phyloP scores from a whole-genome alignment of 2,888 invertebrate genomes.

The Busseola fusca region DNA sequence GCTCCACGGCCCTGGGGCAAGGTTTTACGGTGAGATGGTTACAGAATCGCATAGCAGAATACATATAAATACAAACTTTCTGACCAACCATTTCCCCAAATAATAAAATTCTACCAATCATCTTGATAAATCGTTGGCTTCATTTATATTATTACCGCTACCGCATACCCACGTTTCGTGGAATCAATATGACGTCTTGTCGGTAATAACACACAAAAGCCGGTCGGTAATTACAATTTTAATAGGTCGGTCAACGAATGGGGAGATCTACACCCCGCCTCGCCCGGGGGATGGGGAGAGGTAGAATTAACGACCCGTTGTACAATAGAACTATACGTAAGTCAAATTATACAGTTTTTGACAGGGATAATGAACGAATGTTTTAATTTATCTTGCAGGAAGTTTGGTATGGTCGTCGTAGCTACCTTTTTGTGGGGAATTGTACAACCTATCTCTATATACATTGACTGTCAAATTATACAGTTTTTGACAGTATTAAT shows the following conservation, averaged over 20 bases:
- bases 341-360: conserved; percentile 79
- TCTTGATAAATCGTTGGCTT: conserved; percentile 33
- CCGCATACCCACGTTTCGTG: conserved; percentile 47
- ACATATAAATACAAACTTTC: not conserved
- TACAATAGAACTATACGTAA: conserved; percentile 78
- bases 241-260: conserved; percentile 83
- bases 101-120: conserved; percentile 21
- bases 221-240: conserved; percentile 85
- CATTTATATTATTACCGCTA: conserved; percentile 36
- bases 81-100: not conserved
- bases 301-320: conserved; percentile 67
- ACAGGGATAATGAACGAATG: conserved; percentile 73
- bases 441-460: too few relatives aligned
- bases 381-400: conserved; percentile 41
- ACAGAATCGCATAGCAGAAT: not conserved
- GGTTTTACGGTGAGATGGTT: too few relatives aligned
- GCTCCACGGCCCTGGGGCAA: too few relatives aligned
- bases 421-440: too few relatives aligned
- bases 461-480: too few relatives aligned
- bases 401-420: conserved; percentile 6
- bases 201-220: conserved; percentile 81
- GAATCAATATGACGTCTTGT: conserved; percentile 80
- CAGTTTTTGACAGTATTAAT: conserved; percentile 76
- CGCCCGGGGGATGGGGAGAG: conserved; percentile 45
- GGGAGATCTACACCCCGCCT: conserved; percentile 49